Evolutionary conservation across 2,888 invertebrate genomes (phyloP).

Genomic region (Urechis unicinctus): DNA sequence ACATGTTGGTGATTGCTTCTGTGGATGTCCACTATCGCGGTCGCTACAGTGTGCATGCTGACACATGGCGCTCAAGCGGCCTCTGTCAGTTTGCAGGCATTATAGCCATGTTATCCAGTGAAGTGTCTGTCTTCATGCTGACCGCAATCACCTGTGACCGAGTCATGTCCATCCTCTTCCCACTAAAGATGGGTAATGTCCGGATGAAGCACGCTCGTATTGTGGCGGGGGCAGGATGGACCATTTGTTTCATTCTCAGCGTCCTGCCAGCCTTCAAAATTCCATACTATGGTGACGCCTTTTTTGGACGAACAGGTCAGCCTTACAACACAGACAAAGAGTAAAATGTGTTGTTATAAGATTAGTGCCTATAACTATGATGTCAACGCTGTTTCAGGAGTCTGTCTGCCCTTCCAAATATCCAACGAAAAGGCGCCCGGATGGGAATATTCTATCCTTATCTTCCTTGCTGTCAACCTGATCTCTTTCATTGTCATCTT

Average conservation of each 20-base stretch:
- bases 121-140: slow-evolving; percentile 50
- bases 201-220: slow-evolving; percentile 33
- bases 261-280: slow-evolving; percentile 32
- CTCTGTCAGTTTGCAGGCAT: slow-evolving; percentile 44
- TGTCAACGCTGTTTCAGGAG: slow-evolving; percentile 42
- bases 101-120: slow-evolving; percentile 47
- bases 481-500: slow-evolving; percentile 53
- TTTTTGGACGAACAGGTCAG: slow-evolving; percentile 21
- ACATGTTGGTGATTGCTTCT: slow-evolving; percentile 8
- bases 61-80: slow-evolving; percentile 35
- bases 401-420: slow-evolving; percentile 55
- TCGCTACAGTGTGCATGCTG: slow-evolving; percentile 46
- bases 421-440: slow-evolving; percentile 54
- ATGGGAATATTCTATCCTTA: slow-evolving; percentile 56
- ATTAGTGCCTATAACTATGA: too few species aligned
- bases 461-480: slow-evolving; percentile 54
- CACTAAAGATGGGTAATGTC: slow-evolving; percentile 32
- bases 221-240: slow-evolving; percentile 35
- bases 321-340: too few species aligned
- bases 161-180: slow-evolving; percentile 47
- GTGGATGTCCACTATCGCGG: slow-evolving; percentile 29
- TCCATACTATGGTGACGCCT: slow-evolving; percentile 45
- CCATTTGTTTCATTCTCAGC: slow-evolving; percentile 30
- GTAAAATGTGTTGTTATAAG: too few species aligned
- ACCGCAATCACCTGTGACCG: slow-evolving; percentile 51